Percentiles rank a stretch among this genome's conserved stretches.
Conservation (phyloP, 1,140 invertebrate species). For the Drosophila grimshawi region DNA sequence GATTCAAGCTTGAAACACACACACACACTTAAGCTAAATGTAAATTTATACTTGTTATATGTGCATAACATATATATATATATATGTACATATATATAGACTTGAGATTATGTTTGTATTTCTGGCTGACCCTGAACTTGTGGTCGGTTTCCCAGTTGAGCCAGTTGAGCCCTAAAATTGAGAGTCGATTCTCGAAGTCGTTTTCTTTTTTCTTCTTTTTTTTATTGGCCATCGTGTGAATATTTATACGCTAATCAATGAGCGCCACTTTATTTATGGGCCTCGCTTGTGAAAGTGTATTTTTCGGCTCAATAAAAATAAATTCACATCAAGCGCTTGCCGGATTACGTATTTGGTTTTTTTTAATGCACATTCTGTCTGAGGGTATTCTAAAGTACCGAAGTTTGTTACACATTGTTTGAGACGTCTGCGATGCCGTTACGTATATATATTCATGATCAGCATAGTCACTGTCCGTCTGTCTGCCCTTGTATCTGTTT, state of each 20-base stretch:
- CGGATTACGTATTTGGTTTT: conserved; percentile 21
- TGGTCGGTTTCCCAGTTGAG: conserved; percentile 9
- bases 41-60: conserved; percentile 32
- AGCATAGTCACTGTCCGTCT: too few species aligned
- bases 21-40: conserved; percentile 33
- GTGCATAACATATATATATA: background rate
- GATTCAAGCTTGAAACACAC: conserved; percentile 8
- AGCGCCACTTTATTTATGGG: conserved; percentile 47
- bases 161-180: conserved; percentile 7
- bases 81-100: conserved; percentile 8
- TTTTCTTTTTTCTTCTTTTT: background rate
- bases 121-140: conserved; percentile 67
- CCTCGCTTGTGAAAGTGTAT: conserved; percentile 24
- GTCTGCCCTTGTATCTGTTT: too few species aligned
- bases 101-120: conserved; percentile 9
- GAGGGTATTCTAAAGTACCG: too few species aligned
- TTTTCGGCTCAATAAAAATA: conserved; percentile 30
- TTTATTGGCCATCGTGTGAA: conserved; percentile 53
- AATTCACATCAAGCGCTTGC: conserved; percentile 32
- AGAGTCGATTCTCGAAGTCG: background rate
- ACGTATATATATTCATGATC: too few species aligned
- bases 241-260: conserved; percentile 75
- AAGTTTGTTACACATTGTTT: too few species aligned
- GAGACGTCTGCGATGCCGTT: too few species aligned
- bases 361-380: conserved; percentile 11